Conservation (phyloP, 2,888 invertebrate genomes). For the Teleiodes luculella region DNA sequence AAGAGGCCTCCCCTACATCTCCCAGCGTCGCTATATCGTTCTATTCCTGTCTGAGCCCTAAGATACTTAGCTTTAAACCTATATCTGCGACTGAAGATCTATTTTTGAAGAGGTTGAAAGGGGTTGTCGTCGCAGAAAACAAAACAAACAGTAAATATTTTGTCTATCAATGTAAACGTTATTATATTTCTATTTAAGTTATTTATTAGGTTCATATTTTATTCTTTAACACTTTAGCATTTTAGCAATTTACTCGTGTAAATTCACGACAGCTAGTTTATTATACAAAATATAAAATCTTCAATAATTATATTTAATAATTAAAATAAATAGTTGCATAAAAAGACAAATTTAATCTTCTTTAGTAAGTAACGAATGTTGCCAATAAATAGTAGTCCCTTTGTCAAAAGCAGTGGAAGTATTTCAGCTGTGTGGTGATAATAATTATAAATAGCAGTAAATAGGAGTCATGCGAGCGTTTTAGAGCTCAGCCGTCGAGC, state of each 20-base stretch:
- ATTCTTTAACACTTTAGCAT: too few relatives aligned
- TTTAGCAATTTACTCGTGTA: too few relatives aligned
- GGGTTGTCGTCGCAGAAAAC: not conserved
- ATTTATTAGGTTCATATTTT: too few relatives aligned
- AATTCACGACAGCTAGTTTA: too few relatives aligned
- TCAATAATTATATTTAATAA: too few relatives aligned
- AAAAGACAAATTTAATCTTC: too few relatives aligned
- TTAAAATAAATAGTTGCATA: too few relatives aligned
- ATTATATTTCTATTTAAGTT: not conserved
- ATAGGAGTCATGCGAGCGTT: not conserved
- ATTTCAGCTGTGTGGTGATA: too few relatives aligned
- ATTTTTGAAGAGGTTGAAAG: not conserved
- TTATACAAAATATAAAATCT: too few relatives aligned
- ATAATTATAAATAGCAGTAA: not conserved
- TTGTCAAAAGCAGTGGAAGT: too few relatives aligned
- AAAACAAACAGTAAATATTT: slow-evolving; percentile 15
- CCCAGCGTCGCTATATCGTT: slow-evolving; percentile 38
- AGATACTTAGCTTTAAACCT: slow-evolving; percentile 19
- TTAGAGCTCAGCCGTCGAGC: slow-evolving; percentile 14
- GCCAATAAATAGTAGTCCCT: too few relatives aligned
- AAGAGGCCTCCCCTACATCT: slow-evolving; percentile 39
- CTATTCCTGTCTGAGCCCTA: slow-evolving; percentile 41
- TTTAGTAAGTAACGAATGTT: too few relatives aligned
- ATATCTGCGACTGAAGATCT: slow-evolving; percentile 12
- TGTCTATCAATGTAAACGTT: not conserved